Conservation (phyloP, 2,113 vertebrate genomes). For the Otus sunia region DNA sequence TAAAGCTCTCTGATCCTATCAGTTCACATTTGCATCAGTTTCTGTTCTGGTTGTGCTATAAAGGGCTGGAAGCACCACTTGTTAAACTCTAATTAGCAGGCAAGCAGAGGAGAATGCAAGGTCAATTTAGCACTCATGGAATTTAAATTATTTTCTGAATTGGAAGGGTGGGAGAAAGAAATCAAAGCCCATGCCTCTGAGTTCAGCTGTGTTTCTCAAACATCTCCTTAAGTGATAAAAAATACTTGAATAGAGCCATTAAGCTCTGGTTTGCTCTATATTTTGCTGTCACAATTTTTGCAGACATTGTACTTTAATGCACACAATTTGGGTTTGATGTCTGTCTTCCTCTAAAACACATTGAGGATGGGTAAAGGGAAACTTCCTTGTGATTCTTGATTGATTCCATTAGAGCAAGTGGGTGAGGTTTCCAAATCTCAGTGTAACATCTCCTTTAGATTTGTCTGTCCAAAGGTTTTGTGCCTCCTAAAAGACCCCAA, state of each 20-base stretch:
- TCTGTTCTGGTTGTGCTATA: not conserved
- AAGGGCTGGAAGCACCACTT: not conserved
- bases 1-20: constrained; percentile 31
- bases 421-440: not conserved
- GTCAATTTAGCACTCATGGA: not conserved
- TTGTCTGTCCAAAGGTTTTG: not conserved
- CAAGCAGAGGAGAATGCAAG: constrained; percentile 44
- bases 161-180: not conserved
- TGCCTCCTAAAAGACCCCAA: not conserved
- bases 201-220: not conserved
- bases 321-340: not conserved
- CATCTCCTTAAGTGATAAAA: not conserved
- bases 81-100: constrained; percentile 47
- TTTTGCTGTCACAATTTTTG: not conserved
- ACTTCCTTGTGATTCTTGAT: not conserved
- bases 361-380: not conserved
- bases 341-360: not conserved
- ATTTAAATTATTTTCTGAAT: constrained; percentile 14
- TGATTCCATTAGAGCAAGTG: not conserved
- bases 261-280: not conserved
- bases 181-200: not conserved
- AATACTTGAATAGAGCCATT: not conserved
- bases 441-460: not conserved
- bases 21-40: constrained; percentile 18
- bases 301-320: not conserved